phyloP scores from a whole-genome alignment of 2,113 vertebrate genomes.

The Paratilapia polleni region DNA sequence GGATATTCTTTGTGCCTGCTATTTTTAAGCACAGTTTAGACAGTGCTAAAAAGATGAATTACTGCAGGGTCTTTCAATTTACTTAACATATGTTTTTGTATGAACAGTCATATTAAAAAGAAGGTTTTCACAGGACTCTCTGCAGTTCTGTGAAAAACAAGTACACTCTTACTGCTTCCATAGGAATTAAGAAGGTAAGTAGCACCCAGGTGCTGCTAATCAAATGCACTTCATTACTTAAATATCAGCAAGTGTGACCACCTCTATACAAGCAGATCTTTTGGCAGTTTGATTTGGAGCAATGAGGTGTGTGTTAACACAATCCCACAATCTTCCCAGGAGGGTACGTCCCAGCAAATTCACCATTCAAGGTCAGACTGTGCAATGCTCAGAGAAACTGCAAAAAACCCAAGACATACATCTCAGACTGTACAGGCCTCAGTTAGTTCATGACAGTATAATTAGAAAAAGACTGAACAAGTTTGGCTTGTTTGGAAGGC shows the following conservation, averaged over 20 bases:
- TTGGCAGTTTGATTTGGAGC: background rate
- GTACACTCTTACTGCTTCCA: background rate
- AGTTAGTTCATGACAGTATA: background rate
- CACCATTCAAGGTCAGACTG: background rate
- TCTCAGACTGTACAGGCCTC: background rate
- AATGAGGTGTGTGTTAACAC: background rate
- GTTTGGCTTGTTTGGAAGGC: background rate
- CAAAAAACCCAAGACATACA: fast-evolving
- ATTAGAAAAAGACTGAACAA: background rate
- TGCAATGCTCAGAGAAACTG: background rate
- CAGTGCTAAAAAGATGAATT: constrained; percentile 9
- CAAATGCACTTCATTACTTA: background rate
- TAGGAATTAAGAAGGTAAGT: background rate
- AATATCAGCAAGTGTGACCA: background rate
- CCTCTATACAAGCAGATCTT: background rate
- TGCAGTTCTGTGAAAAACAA: background rate
- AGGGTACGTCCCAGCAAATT: background rate
- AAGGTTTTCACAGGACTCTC: background rate
- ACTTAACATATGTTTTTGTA: background rate
- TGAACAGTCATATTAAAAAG: background rate
- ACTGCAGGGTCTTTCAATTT: constrained; percentile 43
- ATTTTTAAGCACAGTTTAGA: constrained; percentile 53
- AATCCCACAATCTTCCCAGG: background rate
- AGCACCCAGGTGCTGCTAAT: background rate
- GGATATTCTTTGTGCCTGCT: constrained; percentile 16